Evolutionary conservation across 2,797 vertebrate genomes (phyloP).

Genomic region (Cryptoprocta ferox): DNA sequence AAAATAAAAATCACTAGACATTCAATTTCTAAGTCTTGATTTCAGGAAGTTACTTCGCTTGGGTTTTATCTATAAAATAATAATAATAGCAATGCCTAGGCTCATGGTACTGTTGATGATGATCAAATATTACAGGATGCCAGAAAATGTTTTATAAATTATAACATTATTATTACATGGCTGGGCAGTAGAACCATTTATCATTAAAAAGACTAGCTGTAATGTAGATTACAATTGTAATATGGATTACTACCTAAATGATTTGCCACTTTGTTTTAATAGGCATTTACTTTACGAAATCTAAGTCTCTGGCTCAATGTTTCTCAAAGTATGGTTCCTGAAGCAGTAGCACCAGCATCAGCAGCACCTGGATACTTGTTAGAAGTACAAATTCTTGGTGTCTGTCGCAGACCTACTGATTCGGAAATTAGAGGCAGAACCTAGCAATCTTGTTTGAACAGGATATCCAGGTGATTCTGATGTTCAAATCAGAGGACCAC

Average conservation of each 20-base stretch:
- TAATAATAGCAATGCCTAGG: conserved; percentile 17
- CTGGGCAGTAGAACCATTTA: conserved; percentile 25
- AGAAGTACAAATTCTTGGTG: neutral
- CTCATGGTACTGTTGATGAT: neutral
- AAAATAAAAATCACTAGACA: conserved; percentile 32
- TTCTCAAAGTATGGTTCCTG: neutral
- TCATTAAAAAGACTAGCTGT: conserved; percentile 37
- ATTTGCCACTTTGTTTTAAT: conserved; percentile 13
- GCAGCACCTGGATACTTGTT: neutral
- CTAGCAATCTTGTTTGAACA: conserved; percentile 25
- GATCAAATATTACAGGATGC: neutral
- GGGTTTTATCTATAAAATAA: conserved; percentile 50
- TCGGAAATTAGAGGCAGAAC: conserved; percentile 18
- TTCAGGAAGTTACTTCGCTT: conserved; percentile 52
- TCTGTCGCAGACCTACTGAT: neutral
- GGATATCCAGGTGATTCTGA: neutral
- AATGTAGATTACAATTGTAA: neutral
- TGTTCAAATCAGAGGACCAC: conserved; percentile 20
- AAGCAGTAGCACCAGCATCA: neutral
- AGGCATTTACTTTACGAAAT: conserved; percentile 28
- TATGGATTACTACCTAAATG: conserved; percentile 17
- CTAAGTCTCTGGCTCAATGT: neutral
- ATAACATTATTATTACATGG: conserved; percentile 40
- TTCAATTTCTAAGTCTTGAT: conserved; percentile 16
- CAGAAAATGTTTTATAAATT: conserved; percentile 49